Evolutionary conservation across 2,888 invertebrate genomes (phyloP).

Genomic region (Drosophila buzzatii): DNA sequence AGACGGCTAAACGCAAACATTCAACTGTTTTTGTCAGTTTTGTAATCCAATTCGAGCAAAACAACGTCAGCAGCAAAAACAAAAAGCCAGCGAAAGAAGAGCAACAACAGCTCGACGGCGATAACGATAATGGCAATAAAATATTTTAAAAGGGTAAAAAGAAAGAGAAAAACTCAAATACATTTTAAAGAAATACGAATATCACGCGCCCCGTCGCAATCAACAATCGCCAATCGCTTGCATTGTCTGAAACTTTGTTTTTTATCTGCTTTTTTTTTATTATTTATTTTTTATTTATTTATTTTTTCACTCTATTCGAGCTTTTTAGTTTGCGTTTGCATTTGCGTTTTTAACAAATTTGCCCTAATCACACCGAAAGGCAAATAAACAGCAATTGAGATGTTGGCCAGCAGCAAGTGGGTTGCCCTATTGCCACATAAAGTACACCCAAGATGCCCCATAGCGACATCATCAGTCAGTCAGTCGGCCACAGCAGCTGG

Average conservation of each 20-base stretch:
- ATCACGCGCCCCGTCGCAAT: slow-evolving; percentile 56
- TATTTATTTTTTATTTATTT: neutral
- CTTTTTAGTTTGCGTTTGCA: neutral
- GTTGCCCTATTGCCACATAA: slow-evolving; percentile 30
- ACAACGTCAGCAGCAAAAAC: slow-evolving; percentile 27
- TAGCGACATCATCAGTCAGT: slow-evolving; percentile 57
- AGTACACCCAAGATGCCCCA: neutral
- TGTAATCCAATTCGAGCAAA: slow-evolving; percentile 65
- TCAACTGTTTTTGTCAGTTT: slow-evolving; percentile 51
- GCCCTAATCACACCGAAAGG: slow-evolving; percentile 47
- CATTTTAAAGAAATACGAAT: slow-evolving; percentile 24
- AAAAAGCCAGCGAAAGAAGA: slow-evolving; percentile 10
- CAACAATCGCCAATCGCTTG: slow-evolving; percentile 47
- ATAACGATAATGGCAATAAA: slow-evolving; percentile 57
- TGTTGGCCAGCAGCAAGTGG: slow-evolving; percentile 56
- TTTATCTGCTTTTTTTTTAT: slow-evolving; percentile 1
- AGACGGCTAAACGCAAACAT: slow-evolving; percentile 52
- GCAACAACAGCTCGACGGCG: slow-evolving; percentile 26
- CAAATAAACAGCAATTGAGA: slow-evolving; percentile 63
- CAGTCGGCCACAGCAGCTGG: slow-evolving; percentile 53
- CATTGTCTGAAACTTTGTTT: slow-evolving; percentile 59
- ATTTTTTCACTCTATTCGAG: neutral
- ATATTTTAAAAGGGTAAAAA: slow-evolving; percentile 33
- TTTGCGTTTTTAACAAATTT: slow-evolving; percentile 31
- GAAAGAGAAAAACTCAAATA: slow-evolving; percentile 21